A percentile compares a stretch with the other conserved stretches of the same genome.
Evolutionary conservation across 2,113 vertebrate genomes (phyloP).

Genomic region (Seriola quinqueradiata): DNA sequence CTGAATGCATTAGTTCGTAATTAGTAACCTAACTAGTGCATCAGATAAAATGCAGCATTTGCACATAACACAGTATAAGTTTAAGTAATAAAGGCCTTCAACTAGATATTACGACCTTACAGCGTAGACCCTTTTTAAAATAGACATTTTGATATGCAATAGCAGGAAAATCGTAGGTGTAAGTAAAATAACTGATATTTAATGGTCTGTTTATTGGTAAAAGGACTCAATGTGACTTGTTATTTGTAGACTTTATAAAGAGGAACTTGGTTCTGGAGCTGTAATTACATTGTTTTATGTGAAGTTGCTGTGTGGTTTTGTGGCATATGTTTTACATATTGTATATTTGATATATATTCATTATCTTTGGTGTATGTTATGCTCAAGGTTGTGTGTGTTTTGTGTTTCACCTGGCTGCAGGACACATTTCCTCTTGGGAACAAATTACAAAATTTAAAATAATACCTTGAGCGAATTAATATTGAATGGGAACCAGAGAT

Average conservation of each 20-base stretch:
- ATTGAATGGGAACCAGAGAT: neutral
- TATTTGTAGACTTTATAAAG: no score
- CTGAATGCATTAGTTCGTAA: neutral
- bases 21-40: neutral
- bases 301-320: no score
- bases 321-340: no score
- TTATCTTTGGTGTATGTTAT: neutral
- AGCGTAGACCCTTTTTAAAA: no score
- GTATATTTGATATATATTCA: neutral
- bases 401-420: constrained; percentile 15
- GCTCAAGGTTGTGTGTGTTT: neutral
- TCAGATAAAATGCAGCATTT: neutral
- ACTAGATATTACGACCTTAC: no score
- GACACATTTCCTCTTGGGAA: neutral
- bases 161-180: no score
- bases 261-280: no score
- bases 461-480: neutral
- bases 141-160: no score
- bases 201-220: no score
- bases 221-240: no score
- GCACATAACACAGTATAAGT: neutral
- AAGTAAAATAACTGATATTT: no score
- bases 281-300: no score
- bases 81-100: neutral
- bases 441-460: neutral